Conservation (phyloP, 2,113 vertebrate genomes). For the Thunnus thynnus region DNA sequence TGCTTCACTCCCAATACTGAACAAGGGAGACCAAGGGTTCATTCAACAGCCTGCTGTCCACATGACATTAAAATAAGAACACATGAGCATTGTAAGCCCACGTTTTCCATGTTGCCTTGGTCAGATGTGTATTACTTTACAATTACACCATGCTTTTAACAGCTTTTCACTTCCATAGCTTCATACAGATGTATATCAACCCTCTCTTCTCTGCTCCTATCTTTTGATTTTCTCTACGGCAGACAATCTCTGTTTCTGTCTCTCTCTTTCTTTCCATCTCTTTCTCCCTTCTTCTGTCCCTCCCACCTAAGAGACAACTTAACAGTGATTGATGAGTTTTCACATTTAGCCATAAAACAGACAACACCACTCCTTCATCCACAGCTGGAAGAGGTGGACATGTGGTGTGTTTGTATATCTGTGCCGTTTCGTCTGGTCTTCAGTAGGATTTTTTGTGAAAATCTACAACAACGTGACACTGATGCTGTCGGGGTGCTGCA, state of each 20-base stretch:
- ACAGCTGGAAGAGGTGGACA: constrained; percentile 8
- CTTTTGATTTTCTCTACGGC: constrained; percentile 1
- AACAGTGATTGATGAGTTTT: constrained; percentile 62
- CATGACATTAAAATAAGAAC: background rate
- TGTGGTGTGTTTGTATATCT: background rate
- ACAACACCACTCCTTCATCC: constrained; percentile 24
- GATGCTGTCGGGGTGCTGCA: constrained; percentile 22
- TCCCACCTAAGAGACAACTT: background rate
- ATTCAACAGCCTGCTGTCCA: background rate
- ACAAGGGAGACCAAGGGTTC: background rate
- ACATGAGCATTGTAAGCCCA: background rate
- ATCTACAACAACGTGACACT: constrained; percentile 15
- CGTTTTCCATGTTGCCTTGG: background rate
- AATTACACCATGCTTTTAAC: background rate
- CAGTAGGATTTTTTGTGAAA: background rate
- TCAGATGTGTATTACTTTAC: background rate
- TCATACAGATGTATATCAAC: background rate
- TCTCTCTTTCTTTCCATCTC: too few species aligned
- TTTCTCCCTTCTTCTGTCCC: constrained; percentile 10
- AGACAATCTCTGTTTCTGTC: background rate
- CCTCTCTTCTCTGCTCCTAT: background rate
- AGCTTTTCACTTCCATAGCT: background rate
- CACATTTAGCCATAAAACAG: constrained; percentile 53
- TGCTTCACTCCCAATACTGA: background rate
- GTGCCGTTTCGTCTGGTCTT: background rate